Conservation (phyloP, 2,888 invertebrate genomes). For the Pristionchus japonicus region DNA sequence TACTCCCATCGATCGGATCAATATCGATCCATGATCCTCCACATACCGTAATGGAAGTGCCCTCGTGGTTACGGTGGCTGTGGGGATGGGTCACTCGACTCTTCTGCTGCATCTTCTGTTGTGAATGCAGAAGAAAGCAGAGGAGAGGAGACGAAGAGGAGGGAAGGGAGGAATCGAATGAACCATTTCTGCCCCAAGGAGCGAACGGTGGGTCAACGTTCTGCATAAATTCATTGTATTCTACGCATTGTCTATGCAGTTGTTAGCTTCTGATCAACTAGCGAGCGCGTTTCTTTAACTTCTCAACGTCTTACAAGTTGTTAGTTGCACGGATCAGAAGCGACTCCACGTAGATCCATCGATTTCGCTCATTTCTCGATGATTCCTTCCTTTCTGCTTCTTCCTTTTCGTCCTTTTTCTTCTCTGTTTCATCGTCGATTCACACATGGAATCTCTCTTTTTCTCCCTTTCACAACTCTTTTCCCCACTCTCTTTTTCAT, state of each 20-base stretch:
- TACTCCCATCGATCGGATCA: not conserved
- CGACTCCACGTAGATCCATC: not conserved
- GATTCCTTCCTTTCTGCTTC: not conserved
- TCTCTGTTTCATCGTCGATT: not conserved
- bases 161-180: constrained; percentile 31
- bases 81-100: not conserved
- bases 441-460: not conserved
- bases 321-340: not conserved
- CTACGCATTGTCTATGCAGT: not conserved
- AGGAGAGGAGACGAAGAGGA: not conserved
- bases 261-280: not conserved
- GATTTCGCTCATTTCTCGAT: not conserved
- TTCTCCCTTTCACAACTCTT: not conserved
- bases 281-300: not conserved
- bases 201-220: not conserved
- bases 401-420: not conserved
- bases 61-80: not conserved
- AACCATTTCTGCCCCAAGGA: not conserved
- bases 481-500: not conserved
- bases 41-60: constrained; percentile 20
- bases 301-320: not conserved
- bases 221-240: not conserved
- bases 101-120: constrained; percentile 15
- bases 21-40: constrained; percentile 3
- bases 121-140: constrained; percentile 30